Base-by-base conservation (phyloP, 2,797 vertebrate species). In the Mus spretus region DNA sequence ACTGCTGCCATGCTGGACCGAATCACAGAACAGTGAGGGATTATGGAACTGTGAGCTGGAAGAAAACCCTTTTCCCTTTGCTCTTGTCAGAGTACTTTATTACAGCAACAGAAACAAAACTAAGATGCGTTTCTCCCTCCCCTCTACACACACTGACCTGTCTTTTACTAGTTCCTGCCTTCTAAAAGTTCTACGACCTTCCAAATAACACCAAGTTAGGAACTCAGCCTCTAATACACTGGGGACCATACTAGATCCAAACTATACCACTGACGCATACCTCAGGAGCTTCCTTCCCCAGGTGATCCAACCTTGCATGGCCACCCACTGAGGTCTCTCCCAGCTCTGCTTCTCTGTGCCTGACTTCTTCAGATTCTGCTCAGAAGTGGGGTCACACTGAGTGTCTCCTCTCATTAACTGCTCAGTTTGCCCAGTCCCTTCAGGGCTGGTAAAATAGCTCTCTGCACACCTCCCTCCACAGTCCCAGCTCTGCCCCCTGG, bases 1-100 rank as follows among this genome's bases (percentile, higher is more conserved):
- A 57, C 79, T 14, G 1, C 26, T 31, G 22, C n/a, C n/a, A 9
- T 4, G n/a, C 9, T 61, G 24, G 31, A n/a, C 19, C 0, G 8
- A n/a, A 37, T 72, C 17, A 70, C 6, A 28, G 67, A n/a, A 67
- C 65, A 34, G 65, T 13, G 63, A 61, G 59, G 65, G 65, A 28
- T 40, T 26, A 19, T 3, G 26, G 40, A 47, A 63, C 9, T 1
- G 14, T 20, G 59, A 44, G 26, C 82, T 22, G 1, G 10, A 22
- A 65, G 40, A 22, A 50, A 0, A 11, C 28, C 31, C n/a, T 50
- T 9, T 6, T 50, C 44, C 19, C 19, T 67, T 67, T 67, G 40
- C 44, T 85, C 31, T 50, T 24, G 44, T 67, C 44, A n/a, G 44
- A 14, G 19, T 50, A 14, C n/a, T 67, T 67, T 85, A 50, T 67